A percentile compares a stretch with the other conserved stretches of the same genome.
These are phyloP conservation scores for Lithosia quadra DNA, from an alignment of 2,888 invertebrate genomes.

Conservation along the genomic window DNA sequence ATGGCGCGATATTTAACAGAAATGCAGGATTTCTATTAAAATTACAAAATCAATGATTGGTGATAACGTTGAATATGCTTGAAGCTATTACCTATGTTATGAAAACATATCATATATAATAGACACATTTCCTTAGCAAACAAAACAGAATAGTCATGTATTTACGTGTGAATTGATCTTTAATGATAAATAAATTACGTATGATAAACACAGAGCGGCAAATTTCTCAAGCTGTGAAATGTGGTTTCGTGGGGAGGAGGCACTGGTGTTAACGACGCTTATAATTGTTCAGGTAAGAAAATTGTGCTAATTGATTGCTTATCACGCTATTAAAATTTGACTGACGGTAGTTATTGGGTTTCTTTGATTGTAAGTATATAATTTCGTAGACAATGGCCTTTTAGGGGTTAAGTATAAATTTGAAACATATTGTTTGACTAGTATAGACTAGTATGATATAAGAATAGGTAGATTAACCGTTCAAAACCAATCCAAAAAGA, in stretches of 20 bases:
- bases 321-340: not conserved
- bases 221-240: constrained; percentile 54
- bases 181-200: constrained; percentile 9
- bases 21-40: constrained; percentile 9
- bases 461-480: no score
- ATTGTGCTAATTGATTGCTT: constrained; percentile 1
- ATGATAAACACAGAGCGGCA: not conserved
- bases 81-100: constrained; percentile 10
- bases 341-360: not conserved
- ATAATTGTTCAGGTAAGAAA: constrained; percentile 61
- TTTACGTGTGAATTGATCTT: constrained; percentile 17
- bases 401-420: not conserved
- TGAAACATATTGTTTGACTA: not conserved
- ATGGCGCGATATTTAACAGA: constrained; percentile 35
- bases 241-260: constrained; percentile 67
- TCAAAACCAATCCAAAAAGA: no score
- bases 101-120: constrained; percentile 20
- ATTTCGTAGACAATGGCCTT: not conserved
- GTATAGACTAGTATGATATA: no score
- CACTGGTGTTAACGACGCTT: constrained; percentile 53
- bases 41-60: constrained; percentile 18
- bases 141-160: constrained; percentile 35
- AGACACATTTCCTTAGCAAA: constrained; percentile 9
- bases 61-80: constrained; percentile 12
- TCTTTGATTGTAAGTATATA: not conserved